Evolutionary conservation across 2,797 vertebrate genomes (phyloP), one percentile per base, ranked within the genome.

Genomic region (Cyprinella venusta): DNA sequence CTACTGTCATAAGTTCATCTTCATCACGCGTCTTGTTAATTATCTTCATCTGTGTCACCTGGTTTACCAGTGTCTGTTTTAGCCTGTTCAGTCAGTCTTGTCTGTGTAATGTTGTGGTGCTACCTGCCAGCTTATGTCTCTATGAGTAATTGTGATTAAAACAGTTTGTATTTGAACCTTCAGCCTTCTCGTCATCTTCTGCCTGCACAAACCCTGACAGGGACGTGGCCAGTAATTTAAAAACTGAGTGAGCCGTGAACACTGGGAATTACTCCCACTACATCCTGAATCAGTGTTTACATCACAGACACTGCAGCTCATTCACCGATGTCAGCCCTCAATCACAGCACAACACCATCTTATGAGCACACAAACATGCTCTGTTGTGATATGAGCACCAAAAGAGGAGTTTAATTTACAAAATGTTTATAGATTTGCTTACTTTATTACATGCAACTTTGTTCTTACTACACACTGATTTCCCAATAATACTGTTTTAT

Each of bases 221-320:
- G 36, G 36, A 68, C 8, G 2, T 64, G 40, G 40, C 42, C 24
- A 8, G 71, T 21, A 21, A 61, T 77, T 45, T 33, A 16, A 59
- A 77, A 61, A 69, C 18, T 6, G 26, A 33, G 52, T 50, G 65
- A 83, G 48, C 52, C 65, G 10, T 61, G 64, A 70, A 5, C 7
- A 33, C 52, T 33, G 45, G 8, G 8, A 56, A 48, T 77, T 13
- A 59, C 61, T 76, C 81, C 72, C 72, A 42, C 80, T 54, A 21
- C 36, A 45, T 45, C 40, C 64, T 77, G 64, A 61, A 69, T 48
- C 19, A 56, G 50, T 50, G 64, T 69, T 21, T 40, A 45, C 81
- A 78, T 45, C 38, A 61, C 50, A 70, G 50, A 68, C 74, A 77
- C 19, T 61, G 19, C 21, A 33, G 74, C 71, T 82, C 64, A 45